Evolutionary conservation across 2,113 vertebrate genomes (phyloP), one percentile per base, ranked within the genome.

Genomic region (Thymallus thymallus): DNA sequence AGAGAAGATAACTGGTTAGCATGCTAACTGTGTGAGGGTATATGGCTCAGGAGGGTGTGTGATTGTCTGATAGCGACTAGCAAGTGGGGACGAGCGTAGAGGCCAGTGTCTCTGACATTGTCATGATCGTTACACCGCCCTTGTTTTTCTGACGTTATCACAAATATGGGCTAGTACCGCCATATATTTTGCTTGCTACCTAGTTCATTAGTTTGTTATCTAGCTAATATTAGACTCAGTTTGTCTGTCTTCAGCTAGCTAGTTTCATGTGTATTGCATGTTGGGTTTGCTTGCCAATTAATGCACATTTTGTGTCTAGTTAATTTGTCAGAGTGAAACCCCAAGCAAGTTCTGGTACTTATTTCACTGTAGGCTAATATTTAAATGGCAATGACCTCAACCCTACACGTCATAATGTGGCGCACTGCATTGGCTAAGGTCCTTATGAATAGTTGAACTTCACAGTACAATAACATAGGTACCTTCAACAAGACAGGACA

Each of bases 1-100:
- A 74, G 75, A 63, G 18, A 41, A 10, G 72, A 35, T 83, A 82
- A 77, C 83, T 81, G 77, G 18, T 69, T 71, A 62, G 48, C 41
- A 10, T 3, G 74, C 29, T 71, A 71, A 22, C 71, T 61, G 80
- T 81, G 78, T 72, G 80, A 71, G 46, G 72, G 55, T 67, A 24
- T 68, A 26, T 65, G 72, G 29, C 68, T 32, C 12, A 26, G 18
- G 35, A 30, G 9, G 35, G 35, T 41, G 55, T 80, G 71, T 23
- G 69, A 29, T 22, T 82, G 46, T 24, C 69, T 69, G 35, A 45
- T 62, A 55, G 51, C 72, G 48, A 75, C 23, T 41, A 41, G 0
- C 1, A 41, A 41, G 35, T 72, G 29, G 10, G 26, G 56, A 56
- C 5, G 46, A 55, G 12, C 23, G 22, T 30, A 26, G 24, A 62